Evolutionary conservation across 1,140 invertebrate species (phyloP).

Genomic region (Polyergus mexicanus): DNA sequence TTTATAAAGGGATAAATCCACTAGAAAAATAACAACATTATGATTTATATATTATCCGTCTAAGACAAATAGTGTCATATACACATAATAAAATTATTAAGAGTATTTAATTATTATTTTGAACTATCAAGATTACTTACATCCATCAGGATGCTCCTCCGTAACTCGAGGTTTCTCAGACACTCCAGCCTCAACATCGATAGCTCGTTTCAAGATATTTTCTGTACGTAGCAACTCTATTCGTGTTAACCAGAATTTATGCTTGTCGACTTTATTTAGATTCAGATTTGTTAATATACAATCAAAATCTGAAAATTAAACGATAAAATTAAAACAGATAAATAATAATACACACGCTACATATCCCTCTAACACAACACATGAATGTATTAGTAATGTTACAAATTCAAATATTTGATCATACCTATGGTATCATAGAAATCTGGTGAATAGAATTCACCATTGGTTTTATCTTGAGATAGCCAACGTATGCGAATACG

Average conservation of each 20-base stretch:
- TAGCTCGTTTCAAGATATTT: constrained; percentile 94
- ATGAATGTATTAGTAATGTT: constrained; percentile 1
- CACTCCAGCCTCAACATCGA: constrained; percentile 93
- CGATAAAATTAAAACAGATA: constrained; percentile 43
- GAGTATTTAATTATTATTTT: background rate
- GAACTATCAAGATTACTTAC: constrained; percentile 87
- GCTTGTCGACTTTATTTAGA: constrained; percentile 91
- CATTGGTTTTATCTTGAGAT: constrained; percentile 90
- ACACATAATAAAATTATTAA: constrained; percentile 25
- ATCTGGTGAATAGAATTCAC: constrained; percentile 94
- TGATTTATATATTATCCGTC: background rate
- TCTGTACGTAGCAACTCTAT: constrained; percentile 92
- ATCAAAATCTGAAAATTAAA: constrained; percentile 91
- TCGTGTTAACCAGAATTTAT: constrained; percentile 90
- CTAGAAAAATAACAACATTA: constrained; percentile 85
- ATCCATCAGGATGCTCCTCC: constrained; percentile 94
- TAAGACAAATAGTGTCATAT: background rate
- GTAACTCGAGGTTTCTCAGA: constrained; percentile 90
- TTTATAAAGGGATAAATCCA: constrained; percentile 93
- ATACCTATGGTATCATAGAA: constrained; percentile 95
- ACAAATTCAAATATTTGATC: constrained; percentile 27
- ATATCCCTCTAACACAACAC: background rate
- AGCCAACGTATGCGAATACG: constrained; percentile 96
- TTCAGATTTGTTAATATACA: constrained; percentile 95
- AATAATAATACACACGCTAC: background rate